Conservation (phyloP, 2,888 invertebrate species). For the Euplexia lucipara region DNA sequence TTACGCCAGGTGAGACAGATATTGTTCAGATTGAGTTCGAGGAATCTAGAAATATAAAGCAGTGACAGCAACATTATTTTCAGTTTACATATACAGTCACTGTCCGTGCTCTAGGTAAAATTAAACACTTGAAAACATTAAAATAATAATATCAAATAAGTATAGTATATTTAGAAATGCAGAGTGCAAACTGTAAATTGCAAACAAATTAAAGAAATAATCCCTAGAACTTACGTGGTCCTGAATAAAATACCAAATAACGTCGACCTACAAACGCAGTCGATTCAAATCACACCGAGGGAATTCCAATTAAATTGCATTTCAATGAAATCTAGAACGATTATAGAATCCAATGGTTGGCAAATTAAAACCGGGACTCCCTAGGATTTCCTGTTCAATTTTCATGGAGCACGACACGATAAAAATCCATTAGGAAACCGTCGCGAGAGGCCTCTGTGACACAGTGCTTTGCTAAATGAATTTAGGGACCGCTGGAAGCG, state of each 20-base stretch:
- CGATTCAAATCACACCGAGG: slow-evolving; percentile 77
- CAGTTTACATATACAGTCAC: neutral
- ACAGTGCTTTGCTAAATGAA: slow-evolving; percentile 70
- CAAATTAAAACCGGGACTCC: slow-evolving; percentile 87
- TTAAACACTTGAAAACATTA: too few species aligned
- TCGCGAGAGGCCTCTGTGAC: slow-evolving; percentile 77
- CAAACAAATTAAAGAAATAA: slow-evolving; percentile 42
- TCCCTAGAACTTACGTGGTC: slow-evolving; percentile 39
- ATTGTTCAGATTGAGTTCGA: slow-evolving; percentile 22
- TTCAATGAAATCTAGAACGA: slow-evolving; percentile 87
- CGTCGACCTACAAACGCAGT: slow-evolving; percentile 75
- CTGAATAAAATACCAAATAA: slow-evolving; percentile 63
- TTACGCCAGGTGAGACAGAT: slow-evolving; percentile 18
- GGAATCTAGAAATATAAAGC: slow-evolving; percentile 9
- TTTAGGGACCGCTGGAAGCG: slow-evolving; percentile 71
- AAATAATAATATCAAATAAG: neutral
- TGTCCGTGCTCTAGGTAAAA: too few species aligned
- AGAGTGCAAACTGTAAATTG: slow-evolving; percentile 14
- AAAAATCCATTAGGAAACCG: slow-evolving; percentile 86
- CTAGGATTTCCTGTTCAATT: slow-evolving; percentile 86
- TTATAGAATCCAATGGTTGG: slow-evolving; percentile 86
- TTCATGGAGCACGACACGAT: slow-evolving; percentile 85
- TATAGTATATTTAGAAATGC: neutral
- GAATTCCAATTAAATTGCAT: slow-evolving; percentile 89
- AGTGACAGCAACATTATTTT: too few species aligned